Percentiles rank a stretch among this genome's conserved stretches.
Conservation (phyloP, 2,888 invertebrate genomes). For the Temnothorax unifasciatus region DNA sequence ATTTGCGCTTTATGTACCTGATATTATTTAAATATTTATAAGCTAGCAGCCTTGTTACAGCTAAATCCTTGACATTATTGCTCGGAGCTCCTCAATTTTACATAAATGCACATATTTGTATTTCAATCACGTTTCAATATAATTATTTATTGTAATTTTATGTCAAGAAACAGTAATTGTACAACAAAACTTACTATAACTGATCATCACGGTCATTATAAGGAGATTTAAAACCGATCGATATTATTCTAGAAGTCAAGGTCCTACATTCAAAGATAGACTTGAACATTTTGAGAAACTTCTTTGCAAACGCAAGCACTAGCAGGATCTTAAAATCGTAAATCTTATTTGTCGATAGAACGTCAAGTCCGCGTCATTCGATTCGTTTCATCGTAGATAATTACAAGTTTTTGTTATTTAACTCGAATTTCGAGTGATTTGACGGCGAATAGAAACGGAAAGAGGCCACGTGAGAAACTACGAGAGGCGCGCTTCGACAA, state of each 20-base stretch:
- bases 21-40: slow-evolving; percentile 15
- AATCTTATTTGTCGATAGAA: background rate
- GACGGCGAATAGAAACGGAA: background rate
- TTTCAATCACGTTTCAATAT: background rate
- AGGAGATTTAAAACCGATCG: background rate
- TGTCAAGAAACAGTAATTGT: background rate
- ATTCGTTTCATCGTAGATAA: background rate
- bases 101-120: background rate
- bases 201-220: background rate
- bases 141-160: background rate
- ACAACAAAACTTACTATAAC: background rate
- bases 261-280: background rate
- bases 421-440: background rate
- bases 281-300: background rate
- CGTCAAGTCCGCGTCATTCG: background rate
- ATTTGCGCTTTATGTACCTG: background rate
- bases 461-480: background rate
- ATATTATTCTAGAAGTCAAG: slow-evolving; percentile 10
- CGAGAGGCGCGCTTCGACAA: background rate
- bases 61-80: background rate
- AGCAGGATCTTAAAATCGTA: background rate
- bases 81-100: background rate
- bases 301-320: background rate
- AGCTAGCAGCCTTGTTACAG: background rate
- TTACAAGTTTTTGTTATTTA: background rate